phyloP scores from a whole-genome alignment of 1,140 invertebrate genomes.

The Orchesella cincta region DNA sequence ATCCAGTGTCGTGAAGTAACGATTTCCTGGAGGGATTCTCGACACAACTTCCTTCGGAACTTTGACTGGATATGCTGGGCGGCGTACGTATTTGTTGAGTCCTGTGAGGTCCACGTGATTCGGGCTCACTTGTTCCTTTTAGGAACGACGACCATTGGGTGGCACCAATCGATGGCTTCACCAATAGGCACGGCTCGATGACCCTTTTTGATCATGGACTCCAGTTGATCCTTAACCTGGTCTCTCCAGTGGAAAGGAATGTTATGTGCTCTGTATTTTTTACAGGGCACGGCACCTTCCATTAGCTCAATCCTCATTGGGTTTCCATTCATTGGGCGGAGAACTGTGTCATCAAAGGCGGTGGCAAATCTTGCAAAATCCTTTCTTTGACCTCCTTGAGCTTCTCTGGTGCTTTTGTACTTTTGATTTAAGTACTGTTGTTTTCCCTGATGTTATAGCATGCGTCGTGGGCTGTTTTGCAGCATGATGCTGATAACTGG shows the following conservation, averaged over 20 bases:
- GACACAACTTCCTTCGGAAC: slow-evolving; percentile 52
- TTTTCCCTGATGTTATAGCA: not conserved
- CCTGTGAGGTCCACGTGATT: slow-evolving; percentile 36
- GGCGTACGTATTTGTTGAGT: slow-evolving; percentile 27
- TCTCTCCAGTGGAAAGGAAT: slow-evolving; percentile 18
- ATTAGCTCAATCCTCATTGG: slow-evolving; percentile 10
- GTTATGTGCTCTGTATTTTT: not conserved
- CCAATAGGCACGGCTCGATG: slow-evolving; percentile 52
- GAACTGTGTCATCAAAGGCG: not conserved
- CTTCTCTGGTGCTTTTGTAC: not conserved
- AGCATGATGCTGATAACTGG: not conserved
- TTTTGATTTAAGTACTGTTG: not conserved
- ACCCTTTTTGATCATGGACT: slow-evolving; percentile 22
- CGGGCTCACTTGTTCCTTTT: slow-evolving; percentile 4
- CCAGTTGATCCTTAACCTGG: slow-evolving; percentile 1
- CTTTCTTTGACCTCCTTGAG: too few relatives aligned
- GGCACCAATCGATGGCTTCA: slow-evolving; percentile 51
- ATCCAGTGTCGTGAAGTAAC: slow-evolving; percentile 55
- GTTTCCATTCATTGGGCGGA: not conserved
- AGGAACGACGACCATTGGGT: slow-evolving; percentile 14
- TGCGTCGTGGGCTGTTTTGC: not conserved
- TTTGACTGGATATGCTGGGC: slow-evolving; percentile 31
- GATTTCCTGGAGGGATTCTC: slow-evolving; percentile 49
- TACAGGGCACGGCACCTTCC: not conserved
- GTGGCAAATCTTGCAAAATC: too few relatives aligned